A percentile compares a stretch with the other conserved stretches of the same genome.
Conservation (phyloP, 2,888 invertebrate genomes). For the Patella caerulea region DNA sequence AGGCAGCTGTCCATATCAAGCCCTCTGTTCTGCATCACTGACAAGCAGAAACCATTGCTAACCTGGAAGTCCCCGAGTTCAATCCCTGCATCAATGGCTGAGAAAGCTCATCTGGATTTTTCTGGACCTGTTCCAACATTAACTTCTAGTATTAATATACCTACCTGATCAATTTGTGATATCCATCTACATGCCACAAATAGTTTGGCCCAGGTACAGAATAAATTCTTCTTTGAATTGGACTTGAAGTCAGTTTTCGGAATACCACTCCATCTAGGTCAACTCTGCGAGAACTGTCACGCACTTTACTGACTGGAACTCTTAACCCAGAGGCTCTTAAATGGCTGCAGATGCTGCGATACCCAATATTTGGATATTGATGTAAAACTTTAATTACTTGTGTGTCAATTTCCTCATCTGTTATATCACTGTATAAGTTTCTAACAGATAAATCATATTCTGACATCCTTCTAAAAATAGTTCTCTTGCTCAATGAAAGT, state of each 20-base stretch:
- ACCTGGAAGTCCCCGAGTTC: background rate
- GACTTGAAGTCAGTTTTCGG: background rate
- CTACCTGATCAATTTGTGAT: background rate
- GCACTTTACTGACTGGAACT: background rate
- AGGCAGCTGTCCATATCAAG: no score
- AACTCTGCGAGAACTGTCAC: background rate
- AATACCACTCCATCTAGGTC: background rate
- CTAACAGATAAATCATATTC: background rate
- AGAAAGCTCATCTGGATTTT: no score
- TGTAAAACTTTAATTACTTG: background rate
- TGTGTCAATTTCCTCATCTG: background rate
- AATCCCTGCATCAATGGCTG: background rate
- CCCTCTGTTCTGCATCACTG: no score
- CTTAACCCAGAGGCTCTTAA: background rate
- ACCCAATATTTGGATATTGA: background rate
- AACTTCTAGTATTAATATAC: background rate
- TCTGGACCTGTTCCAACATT: no score
- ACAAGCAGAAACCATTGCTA: no score
- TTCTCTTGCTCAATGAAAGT: background rate
- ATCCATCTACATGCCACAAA: conserved; percentile 3
- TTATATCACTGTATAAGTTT: background rate
- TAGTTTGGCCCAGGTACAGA: background rate
- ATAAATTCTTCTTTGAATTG: background rate
- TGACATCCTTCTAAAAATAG: background rate
- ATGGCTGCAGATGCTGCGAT: background rate